Evolutionary conservation across 2,888 invertebrate species (phyloP), one percentile per base, ranked within the genome.

Genomic region (Geophilus truncorum): DNA sequence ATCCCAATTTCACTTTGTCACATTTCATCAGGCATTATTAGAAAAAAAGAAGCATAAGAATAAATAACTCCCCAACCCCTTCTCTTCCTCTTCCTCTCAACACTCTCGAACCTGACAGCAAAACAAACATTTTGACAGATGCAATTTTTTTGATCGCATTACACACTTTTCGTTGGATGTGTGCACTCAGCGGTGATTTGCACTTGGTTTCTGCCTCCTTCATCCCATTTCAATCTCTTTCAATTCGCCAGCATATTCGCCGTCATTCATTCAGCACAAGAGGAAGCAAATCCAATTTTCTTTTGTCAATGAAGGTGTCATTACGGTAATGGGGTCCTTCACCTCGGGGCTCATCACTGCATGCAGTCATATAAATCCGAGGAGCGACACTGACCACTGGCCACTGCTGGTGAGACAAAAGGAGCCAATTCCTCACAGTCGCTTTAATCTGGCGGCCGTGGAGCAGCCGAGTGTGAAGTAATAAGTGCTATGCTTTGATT

Each of bases 241-340:
- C 57, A 70, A 23, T 70, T 70, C 28, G 23, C 25, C 10, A 70
- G 70, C 70, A 70, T 70, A 70, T 70, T 70, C n/a, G 70, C 70
- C 28, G 70, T 70, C 70, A 70, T 70, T 70, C 70, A 28, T 70
- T 28, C 28, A 70, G 28, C 28, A 70, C 25, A 70, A 70, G 25
- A 10, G 28, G 15, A 12, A 23, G 70, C 70, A 70, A 70, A 70
- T 28, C 28, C 70, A 25, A 70, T 28, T 70, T 70, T 70, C 28
- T 28, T 70, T 70, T 70, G 28, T 70, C 70, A 70, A 70, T 70
- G 70, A 70, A 70, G 70, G 70, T 70, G 70, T 70, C 70, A 70
- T 70, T 70, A 70, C 70, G 28, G 70, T 70, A 70, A 70, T 70
- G 70, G 70, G 70, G 25, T 70, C 28, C 25, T 70, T 70, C 70